phyloP scores from a whole-genome alignment of 2,113 vertebrate species.

The Neolamprologus sp. region DNA sequence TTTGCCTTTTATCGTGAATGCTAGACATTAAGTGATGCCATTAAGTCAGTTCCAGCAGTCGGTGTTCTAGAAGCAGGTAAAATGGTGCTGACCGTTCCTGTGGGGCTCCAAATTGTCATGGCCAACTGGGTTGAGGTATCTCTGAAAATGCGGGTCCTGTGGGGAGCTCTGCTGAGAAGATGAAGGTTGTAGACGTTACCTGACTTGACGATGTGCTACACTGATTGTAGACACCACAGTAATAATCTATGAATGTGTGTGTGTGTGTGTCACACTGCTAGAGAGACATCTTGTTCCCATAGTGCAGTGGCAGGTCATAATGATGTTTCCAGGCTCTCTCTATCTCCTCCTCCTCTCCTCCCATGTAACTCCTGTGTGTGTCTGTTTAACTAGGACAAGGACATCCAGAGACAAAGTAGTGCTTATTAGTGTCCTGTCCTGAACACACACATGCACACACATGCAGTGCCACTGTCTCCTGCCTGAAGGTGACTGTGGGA shows the following conservation, averaged over 20 bases:
- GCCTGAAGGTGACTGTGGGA: slow-evolving; percentile 41
- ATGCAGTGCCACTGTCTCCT: background rate
- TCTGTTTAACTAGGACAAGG: slow-evolving; percentile 58
- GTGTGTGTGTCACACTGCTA: background rate
- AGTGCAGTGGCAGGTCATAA: slow-evolving; percentile 15
- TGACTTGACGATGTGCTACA: background rate
- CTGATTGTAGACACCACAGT: background rate
- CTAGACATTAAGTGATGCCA: background rate
- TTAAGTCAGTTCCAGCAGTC: background rate
- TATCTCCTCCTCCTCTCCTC: background rate
- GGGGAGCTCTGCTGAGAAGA: background rate
- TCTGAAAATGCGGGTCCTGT: background rate
- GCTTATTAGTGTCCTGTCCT: slow-evolving; percentile 37
- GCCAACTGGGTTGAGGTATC: background rate
- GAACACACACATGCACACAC: background rate
- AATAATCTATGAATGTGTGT: background rate
- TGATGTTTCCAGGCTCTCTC: background rate
- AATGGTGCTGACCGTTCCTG: background rate
- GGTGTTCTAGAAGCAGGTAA: background rate
- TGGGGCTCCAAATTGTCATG: background rate
- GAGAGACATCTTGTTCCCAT: slow-evolving; percentile 34
- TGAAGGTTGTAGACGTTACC: background rate
- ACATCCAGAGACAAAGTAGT: slow-evolving; percentile 42
- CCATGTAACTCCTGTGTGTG: background rate
- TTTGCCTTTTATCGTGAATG: fast-evolving